Base-by-base conservation (phyloP, 53 echinoderm and acorn worm genomes). In the Actinopyga echinites region DNA sequence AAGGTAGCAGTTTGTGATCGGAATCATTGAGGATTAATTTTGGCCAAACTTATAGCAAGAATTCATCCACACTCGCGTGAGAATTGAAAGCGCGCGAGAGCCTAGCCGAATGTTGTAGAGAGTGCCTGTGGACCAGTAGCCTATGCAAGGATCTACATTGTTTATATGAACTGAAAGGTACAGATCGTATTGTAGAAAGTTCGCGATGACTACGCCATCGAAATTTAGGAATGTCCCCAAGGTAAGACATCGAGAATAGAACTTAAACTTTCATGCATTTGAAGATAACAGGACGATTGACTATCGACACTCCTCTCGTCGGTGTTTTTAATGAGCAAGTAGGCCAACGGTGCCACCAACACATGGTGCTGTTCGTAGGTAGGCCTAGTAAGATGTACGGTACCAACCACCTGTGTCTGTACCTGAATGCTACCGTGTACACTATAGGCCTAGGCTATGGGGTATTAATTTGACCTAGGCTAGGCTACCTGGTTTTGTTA, bases 151-250 rank as follows among this genome's bases (percentile, higher is more conserved):
- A 21, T 79, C n/a, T 28, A 7, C 8, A 20, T 29, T 19, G 32
- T 55, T 25, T 30, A 43, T 75, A 19, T 75, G n/a, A 43, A n/a
- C 52, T 29, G 45, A 21, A 75, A 52, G 66, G 89, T 58, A 36
- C 24, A 34, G 60, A 56, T 71, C 32, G n/a, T 21, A 22, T 26
- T 7, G 20, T n/a, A 11, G 17, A n/a, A 40, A 32, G 20, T 58
- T 33, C 85, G 83, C 53, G 49, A 94, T 94, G 94, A 89, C 89
- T 37, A 94, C 94, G 34, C 94, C 94, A 44, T 94, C 94, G 60
- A 94, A 94, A 91, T 94, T 94, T 82, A 86, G 94, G 74, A 94
- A 94, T 82, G 94, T 94, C 33, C 94, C 94, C 82, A 94, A 91
- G 94, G 94, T 94, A 82, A 91, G 89, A 79, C 62, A 64, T 29